Evolutionary conservation across 2,113 vertebrate genomes (phyloP).

Genomic region (Brienomyrus longianalis): DNA sequence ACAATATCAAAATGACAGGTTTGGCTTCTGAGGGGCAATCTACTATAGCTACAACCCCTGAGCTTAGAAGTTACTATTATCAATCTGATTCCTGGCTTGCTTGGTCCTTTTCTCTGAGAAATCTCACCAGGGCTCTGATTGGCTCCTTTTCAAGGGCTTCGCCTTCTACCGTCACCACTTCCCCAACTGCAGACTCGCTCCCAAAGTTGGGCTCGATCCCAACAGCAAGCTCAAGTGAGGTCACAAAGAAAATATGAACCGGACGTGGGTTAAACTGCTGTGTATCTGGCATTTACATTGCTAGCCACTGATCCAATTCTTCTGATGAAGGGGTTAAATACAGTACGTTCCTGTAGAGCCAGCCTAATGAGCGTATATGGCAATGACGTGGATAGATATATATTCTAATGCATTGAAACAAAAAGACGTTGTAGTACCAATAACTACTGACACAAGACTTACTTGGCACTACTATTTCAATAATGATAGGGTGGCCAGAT

Average conservation of each 20-base stretch:
- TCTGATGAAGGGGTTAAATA: background rate
- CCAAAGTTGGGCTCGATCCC: too few relatives aligned
- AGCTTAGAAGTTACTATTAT: background rate
- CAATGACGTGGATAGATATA: background rate
- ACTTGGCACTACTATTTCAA: background rate
- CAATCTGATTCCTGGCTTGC: background rate
- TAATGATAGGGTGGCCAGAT: background rate
- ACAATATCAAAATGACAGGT: too few relatives aligned
- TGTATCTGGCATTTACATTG: background rate
- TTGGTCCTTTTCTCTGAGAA: background rate
- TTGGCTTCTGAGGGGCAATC: background rate
- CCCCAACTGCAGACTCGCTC: too few relatives aligned
- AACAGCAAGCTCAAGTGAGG: background rate
- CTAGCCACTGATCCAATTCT: background rate
- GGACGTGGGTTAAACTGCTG: background rate
- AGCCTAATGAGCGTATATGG: background rate
- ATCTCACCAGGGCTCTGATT: background rate
- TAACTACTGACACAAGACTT: background rate
- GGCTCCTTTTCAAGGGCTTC: too few relatives aligned
- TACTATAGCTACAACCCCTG: background rate
- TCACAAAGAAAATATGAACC: background rate
- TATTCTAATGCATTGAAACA: background rate
- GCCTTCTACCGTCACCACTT: background rate
- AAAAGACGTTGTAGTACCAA: background rate
- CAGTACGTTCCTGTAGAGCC: background rate